These are phyloP conservation scores for Lasioglossum albipes DNA, from an alignment of 1,140 invertebrate genomes.

Conservation along the genomic window DNA sequence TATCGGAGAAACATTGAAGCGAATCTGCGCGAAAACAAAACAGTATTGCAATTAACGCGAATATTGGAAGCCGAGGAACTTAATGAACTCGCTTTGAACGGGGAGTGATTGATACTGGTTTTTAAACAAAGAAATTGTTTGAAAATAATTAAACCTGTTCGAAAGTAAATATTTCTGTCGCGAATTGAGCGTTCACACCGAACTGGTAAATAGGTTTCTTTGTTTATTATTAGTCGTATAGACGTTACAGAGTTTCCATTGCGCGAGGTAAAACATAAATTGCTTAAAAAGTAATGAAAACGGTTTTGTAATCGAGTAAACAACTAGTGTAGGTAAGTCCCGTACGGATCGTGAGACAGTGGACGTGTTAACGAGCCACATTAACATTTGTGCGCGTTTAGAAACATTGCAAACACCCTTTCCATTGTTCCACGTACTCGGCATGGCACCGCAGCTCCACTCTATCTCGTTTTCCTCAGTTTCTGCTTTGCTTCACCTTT, in stretches of 20 bases:
- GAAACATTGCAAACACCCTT: neutral
- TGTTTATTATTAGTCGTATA: no score
- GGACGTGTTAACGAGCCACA: neutral
- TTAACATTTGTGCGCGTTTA: neutral
- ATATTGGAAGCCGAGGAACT: neutral
- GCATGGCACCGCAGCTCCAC: neutral
- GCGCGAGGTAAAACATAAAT: no score
- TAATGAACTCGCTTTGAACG: neutral
- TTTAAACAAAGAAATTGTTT: no score
- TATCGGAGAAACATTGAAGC: neutral
- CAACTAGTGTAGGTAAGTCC: neutral
- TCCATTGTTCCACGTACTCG: neutral
- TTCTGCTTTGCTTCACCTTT: slow-evolving; percentile 32
- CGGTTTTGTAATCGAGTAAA: neutral
- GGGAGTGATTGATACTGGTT: no score
- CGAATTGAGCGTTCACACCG: no score
- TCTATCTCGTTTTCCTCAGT: neutral
- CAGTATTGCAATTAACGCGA: no score
- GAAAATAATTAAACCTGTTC: no score
- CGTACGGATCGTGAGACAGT: neutral
- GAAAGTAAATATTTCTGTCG: no score
- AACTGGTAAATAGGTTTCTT: no score
- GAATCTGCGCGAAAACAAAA: neutral
- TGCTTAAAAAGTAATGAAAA: no score
- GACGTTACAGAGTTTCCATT: no score